Evolutionary conservation across 2,888 invertebrate species (phyloP), one percentile per base, ranked within the genome.

Genomic region (Nebria brevicollis): DNA sequence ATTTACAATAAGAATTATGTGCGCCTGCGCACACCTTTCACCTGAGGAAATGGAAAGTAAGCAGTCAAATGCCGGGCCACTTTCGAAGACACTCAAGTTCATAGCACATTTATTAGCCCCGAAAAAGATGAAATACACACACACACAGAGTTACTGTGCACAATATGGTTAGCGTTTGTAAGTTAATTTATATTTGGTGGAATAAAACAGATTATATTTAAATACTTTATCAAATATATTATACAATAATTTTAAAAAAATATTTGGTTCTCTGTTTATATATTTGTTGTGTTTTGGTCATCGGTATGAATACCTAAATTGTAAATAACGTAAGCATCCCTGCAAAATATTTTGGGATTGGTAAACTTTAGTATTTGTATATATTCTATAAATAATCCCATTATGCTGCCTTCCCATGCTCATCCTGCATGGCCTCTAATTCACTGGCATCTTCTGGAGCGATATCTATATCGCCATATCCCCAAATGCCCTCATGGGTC

Each of bases 391-490:
- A 8, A 54, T 20, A 20, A 20, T 54, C 4, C 54, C 54, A 8
- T 15, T 43, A 42, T 43, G 68, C 34, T 81, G 72, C n/a, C 77
- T 72, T 73, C 25, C 77, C 70, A 41, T 83, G 83, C 85, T 88
- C 90, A 82, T 88, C 88, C 70, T 90, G 89, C 92, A 92, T 92
- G 66, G 87, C 86, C 72, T 90, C 89, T 82, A 93, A 85, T 83
- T 93, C 93, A 11, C 87, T 86, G 34, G 90, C 86, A 86, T 93
- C 93, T 82, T 93, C 93, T 15, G 86, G 83, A 1, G 90, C 88
- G 66, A 93, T 90, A 85, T 93, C 93, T 0, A 85, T 84, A 86
- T 93, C 93, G 0, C 93, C 93, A 85, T 91, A 93, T n/a, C 93
- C 93, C 93, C 93, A 93, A 3, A 93, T 89, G 81, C 88, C 86